Evolutionary conservation across 2,797 vertebrate genomes (phyloP).

Genomic region (Pipistrellus nathusii): DNA sequence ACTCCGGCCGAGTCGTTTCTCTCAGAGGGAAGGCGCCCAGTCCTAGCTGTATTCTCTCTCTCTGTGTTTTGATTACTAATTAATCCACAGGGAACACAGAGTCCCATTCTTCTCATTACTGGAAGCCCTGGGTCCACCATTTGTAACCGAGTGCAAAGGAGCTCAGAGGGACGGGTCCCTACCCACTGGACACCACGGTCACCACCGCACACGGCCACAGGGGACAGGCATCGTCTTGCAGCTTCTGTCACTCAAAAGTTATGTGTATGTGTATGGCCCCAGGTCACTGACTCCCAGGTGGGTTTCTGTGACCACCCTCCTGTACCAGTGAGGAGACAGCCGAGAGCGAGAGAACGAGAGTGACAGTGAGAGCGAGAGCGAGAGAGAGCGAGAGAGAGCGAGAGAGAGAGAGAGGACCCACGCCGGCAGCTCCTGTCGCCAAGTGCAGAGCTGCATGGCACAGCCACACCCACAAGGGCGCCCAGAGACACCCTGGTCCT

Average conservation of each 20-base stretch:
- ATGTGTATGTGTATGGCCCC: not conserved
- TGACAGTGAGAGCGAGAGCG: no score
- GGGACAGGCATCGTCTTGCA: no score
- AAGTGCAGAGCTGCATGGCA: not conserved
- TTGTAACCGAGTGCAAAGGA: not conserved
- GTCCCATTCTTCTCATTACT: constrained; percentile 51
- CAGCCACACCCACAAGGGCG: no score
- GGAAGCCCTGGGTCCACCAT: not conserved
- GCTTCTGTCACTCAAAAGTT: not conserved
- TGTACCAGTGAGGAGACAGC: not conserved
- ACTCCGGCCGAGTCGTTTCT: not conserved
- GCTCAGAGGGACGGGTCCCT: not conserved
- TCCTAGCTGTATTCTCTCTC: not conserved
- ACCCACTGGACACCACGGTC: not conserved
- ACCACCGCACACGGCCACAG: no score
- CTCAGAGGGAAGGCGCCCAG: not conserved
- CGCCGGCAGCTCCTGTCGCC: no score
- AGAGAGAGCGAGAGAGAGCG: no score
- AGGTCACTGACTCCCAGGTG: accelerated
- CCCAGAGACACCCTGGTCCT: not conserved
- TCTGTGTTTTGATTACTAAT: constrained; percentile 70
- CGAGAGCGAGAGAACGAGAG: not conserved
- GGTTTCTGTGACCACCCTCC: not conserved
- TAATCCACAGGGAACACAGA: constrained; percentile 69
- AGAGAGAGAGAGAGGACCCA: not conserved